Percentiles rank a stretch among this genome's conserved stretches.
phyloP scores from a whole-genome alignment of 2,797 vertebrate species.

The Prionace glauca region DNA sequence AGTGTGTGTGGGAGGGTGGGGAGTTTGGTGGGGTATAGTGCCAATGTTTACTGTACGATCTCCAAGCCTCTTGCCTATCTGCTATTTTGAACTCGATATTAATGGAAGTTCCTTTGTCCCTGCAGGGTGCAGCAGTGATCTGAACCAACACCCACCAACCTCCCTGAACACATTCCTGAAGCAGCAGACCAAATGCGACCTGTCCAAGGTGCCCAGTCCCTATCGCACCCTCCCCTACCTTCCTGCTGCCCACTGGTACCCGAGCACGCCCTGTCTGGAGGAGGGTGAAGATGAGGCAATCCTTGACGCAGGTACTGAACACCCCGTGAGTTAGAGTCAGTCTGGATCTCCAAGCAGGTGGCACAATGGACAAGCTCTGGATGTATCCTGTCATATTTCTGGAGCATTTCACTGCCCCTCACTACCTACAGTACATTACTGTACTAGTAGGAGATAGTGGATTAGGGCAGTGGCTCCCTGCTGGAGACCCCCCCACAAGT shows the following conservation, averaged over 20 bases:
- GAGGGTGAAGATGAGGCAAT: not conserved
- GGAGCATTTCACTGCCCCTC: too few species aligned
- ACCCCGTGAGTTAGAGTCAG: not conserved
- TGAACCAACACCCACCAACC: constrained; percentile 46
- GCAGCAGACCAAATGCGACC: constrained; percentile 49
- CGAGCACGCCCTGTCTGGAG: constrained; percentile 41
- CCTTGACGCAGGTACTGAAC: not conserved
- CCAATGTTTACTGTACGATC: not conserved
- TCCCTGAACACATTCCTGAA: constrained; percentile 44
- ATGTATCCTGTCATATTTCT: not conserved
- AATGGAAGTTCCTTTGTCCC: constrained; percentile 28
- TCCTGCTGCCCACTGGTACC: constrained; percentile 44
- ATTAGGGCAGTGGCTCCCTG: too few species aligned
- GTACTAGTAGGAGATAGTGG: too few species aligned
- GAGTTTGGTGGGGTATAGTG: not conserved
- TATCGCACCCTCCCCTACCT: constrained; percentile 35
- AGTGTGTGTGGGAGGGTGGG: not conserved
- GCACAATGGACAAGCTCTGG: not conserved
- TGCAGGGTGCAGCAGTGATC: constrained; percentile 49
- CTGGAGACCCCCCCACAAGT: too few species aligned
- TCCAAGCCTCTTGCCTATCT: not conserved
- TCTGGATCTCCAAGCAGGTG: not conserved
- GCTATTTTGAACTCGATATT: not conserved
- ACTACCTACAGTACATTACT: not conserved
- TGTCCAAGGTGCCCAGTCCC: constrained; percentile 49